These are phyloP conservation scores for Rhinoderma darwinii DNA, from an alignment of 2,113 vertebrate genomes.

Conservation along the genomic window DNA sequence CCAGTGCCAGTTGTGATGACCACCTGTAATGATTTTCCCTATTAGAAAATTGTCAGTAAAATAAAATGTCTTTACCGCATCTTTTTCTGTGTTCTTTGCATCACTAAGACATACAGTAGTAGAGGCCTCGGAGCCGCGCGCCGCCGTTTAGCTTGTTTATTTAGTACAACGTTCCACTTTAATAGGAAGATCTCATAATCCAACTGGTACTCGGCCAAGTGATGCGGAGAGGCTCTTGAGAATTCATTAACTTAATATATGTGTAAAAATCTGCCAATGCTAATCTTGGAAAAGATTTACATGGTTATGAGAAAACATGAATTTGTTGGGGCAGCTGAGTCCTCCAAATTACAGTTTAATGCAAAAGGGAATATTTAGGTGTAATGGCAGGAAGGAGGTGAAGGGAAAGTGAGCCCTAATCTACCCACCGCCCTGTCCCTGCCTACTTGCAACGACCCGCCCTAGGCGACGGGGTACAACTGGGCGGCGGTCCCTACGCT, in stretches of 20 bases:
- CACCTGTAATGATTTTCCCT: background rate
- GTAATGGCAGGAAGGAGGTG: too few relatives aligned
- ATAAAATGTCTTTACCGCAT: background rate
- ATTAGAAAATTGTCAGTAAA: background rate
- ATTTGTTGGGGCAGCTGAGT: background rate
- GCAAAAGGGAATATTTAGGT: background rate
- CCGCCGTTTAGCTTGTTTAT: background rate
- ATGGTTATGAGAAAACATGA: background rate
- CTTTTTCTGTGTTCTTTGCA: background rate
- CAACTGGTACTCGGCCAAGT: background rate
- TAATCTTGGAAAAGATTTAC: background rate
- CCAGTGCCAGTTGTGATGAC: too few relatives aligned
- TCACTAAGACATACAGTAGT: background rate
- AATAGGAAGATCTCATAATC: conserved; percentile 11
- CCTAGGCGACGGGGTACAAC: too few relatives aligned
- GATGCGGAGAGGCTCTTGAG: background rate
- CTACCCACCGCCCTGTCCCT: too few relatives aligned
- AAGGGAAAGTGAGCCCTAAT: too few relatives aligned
- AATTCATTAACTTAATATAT: conserved; percentile 17
- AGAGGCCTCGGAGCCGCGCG: background rate
- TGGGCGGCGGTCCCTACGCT: too few relatives aligned
- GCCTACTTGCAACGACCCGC: too few relatives aligned
- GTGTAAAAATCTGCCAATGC: conserved; percentile 14
- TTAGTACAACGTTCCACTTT: background rate
- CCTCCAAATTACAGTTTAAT: background rate